Evolutionary conservation across 2,113 vertebrate species (phyloP).

Genomic region (Microtus oregoni): DNA sequence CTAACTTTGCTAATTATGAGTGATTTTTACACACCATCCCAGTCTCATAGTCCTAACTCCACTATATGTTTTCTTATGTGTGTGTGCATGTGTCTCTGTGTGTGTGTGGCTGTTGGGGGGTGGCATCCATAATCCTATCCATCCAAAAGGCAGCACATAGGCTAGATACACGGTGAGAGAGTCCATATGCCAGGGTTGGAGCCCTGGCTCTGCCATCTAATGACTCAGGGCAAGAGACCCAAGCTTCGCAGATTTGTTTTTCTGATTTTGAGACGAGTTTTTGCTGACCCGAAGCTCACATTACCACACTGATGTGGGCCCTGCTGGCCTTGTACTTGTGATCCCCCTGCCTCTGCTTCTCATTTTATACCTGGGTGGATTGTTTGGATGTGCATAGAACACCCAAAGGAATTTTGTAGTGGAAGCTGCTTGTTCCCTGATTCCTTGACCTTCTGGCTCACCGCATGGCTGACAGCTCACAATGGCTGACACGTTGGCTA

Average conservation of each 20-base stretch:
- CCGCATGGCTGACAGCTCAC: background rate
- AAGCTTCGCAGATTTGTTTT: too few species aligned
- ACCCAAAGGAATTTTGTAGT: background rate
- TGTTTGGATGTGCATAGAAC: background rate
- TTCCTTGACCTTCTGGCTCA: too few species aligned
- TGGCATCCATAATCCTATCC: background rate
- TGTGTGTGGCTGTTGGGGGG: too few species aligned
- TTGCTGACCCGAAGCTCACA: background rate
- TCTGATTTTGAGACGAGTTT: too few species aligned
- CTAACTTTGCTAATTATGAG: background rate
- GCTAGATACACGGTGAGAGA: background rate
- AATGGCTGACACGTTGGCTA: background rate
- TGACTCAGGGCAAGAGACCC: background rate
- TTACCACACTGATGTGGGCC: background rate
- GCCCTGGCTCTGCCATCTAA: background rate
- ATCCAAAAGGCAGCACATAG: background rate
- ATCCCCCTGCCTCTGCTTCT: too few species aligned
- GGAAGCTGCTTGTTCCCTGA: background rate
- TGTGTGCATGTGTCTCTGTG: fast-evolving
- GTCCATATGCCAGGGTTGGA: background rate
- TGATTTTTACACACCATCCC: background rate
- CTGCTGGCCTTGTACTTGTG: background rate
- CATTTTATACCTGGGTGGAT: background rate
- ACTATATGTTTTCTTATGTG: background rate
- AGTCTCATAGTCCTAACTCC: background rate